Base-by-base conservation (phyloP, 2,888 invertebrate species). In the Euplexia lucipara region DNA sequence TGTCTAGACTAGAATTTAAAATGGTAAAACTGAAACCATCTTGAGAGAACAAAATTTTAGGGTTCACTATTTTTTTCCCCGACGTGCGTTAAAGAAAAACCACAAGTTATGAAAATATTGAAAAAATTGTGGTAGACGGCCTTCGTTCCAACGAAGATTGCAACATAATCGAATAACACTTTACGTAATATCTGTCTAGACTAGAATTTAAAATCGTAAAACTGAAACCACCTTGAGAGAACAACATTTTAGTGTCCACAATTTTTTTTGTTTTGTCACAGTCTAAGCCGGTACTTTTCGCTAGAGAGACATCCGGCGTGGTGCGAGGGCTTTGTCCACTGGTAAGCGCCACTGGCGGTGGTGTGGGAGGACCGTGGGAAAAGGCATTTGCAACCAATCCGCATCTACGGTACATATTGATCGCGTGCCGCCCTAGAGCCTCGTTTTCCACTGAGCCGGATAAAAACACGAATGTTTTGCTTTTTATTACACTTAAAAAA, bases 371-470 rank as follows among this genome's bases (percentile, higher is more conserved):
- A 73, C 54, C 84, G 83, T 91, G 91, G 79, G 91, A 91, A 87
- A 70, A 18, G 68, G 63, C 91, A 90, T 75, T 82, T 91, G 91
- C 70, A 76, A 58, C 90, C 91, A 89, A 90, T 90, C 86, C 82
- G 66, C 57, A 74, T 51, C 78, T 69, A 69, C 80, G 63, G 53
- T 58, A 60, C 39, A 73, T 91, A 91, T 91, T 86, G 91, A 91
- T 91, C 90, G 83, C 70, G 65, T 57, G 77, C 82, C 81, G 78
- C 79, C 81, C 73, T 44, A 68, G 56, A 75, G 47, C 63, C 52
- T 70, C 59, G 26, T 52, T 68, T 69, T 69, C 59, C 68, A 73
- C 60, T 32, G 22, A 53, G 44, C 64, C 52, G n/a, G 53, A 58
- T 39, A 58, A 54, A 49, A 44, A 47, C n/a, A 57, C 30, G 47